Evolutionary conservation across 2,888 invertebrate genomes (phyloP).

Genomic region (Eupithecia tripunctaria): DNA sequence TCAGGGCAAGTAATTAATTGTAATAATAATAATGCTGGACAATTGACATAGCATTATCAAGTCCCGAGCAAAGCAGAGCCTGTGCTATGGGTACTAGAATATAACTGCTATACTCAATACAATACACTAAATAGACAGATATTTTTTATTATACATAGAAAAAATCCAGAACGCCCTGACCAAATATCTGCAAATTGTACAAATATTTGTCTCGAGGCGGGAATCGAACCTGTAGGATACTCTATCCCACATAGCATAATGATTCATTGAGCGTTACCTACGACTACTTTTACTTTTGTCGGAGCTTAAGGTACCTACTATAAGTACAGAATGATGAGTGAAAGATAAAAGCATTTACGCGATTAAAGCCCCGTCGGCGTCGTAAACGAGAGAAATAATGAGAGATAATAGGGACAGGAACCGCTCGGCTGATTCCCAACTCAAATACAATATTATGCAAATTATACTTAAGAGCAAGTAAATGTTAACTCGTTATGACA

Average conservation of each 20-base stretch:
- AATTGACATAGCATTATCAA: too few species aligned
- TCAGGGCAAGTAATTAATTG: too few species aligned
- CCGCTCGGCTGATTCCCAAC: background rate
- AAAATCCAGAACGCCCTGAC: too few species aligned
- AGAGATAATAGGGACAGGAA: background rate
- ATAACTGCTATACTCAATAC: too few species aligned
- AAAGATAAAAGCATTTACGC: conserved; percentile 3
- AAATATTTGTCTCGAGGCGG: too few species aligned
- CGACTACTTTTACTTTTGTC: background rate
- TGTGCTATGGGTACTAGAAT: too few species aligned
- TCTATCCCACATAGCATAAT: background rate
- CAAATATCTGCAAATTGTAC: too few species aligned
- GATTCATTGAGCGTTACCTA: background rate
- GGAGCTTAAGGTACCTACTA: background rate
- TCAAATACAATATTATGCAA: conserved; percentile 13
- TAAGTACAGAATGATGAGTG: background rate
- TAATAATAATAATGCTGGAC: too few species aligned
- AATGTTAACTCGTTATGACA: conserved; percentile 13
- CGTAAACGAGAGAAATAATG: conserved; percentile 13
- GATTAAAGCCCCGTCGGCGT: background rate
- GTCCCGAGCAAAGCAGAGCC: too few species aligned
- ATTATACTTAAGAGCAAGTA: conserved; percentile 8
- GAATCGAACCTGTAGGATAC: too few species aligned
- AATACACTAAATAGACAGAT: too few species aligned
- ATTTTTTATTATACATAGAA: too few species aligned